These are phyloP conservation scores for Perithous albicinctus DNA, from an alignment of 2,888 invertebrate genomes.

Conservation along the genomic window DNA sequence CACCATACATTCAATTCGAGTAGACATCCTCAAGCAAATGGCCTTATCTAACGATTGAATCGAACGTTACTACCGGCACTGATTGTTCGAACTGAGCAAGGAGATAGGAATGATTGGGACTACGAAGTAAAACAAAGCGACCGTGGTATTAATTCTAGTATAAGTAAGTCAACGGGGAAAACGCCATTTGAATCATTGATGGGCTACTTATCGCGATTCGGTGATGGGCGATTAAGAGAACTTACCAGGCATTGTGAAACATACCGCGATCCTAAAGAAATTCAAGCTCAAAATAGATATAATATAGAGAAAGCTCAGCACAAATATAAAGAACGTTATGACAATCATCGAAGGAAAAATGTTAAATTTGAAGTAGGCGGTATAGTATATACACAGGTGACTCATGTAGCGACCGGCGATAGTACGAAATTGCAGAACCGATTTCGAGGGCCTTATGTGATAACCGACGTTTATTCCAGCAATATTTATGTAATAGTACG, in stretches of 20 bases:
- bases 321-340: slow-evolving; percentile 32
- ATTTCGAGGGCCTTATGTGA: background rate
- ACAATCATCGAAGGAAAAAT: slow-evolving; percentile 2
- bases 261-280: background rate
- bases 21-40: slow-evolving; percentile 65
- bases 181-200: slow-evolving; percentile 61
- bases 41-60: slow-evolving; percentile 60
- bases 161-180: slow-evolving; percentile 63
- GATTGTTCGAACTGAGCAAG: slow-evolving; percentile 37
- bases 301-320: background rate
- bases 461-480: background rate
- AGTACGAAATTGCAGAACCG: slow-evolving; percentile 43
- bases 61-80: slow-evolving; percentile 54
- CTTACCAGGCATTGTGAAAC: slow-evolving; percentile 5
- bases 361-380: slow-evolving; percentile 38
- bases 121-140: slow-evolving; percentile 46
- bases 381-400: slow-evolving; percentile 36
- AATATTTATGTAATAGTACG: slow-evolving; percentile 6
- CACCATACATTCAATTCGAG: slow-evolving; percentile 58
- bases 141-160: slow-evolving; percentile 56
- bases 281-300: slow-evolving; percentile 25
- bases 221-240: background rate
- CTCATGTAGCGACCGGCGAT: slow-evolving; percentile 32
- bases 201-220: slow-evolving; percentile 41
- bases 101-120: slow-evolving; percentile 34